Evolutionary conservation across 2,797 vertebrate species (phyloP).

Genomic region (Trematomus bernacchii): DNA sequence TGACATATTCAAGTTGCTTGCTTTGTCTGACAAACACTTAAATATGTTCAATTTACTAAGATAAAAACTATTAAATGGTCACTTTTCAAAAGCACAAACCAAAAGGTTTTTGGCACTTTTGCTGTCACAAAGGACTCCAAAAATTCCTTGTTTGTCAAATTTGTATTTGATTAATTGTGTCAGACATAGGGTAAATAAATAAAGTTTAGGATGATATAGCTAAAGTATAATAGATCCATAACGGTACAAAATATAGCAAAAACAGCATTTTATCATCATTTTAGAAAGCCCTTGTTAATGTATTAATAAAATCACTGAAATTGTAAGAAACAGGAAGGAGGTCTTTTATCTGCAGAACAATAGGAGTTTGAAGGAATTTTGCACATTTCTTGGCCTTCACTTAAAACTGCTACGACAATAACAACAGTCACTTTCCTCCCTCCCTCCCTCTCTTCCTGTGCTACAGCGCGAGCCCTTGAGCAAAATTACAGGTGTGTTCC

Average conservation of each 20-base stretch:
- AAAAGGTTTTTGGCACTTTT: neutral
- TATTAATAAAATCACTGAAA: neutral
- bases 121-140: neutral
- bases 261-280: neutral
- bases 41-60: neutral
- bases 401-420: conserved; percentile 30
- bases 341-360: neutral
- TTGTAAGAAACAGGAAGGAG: neutral
- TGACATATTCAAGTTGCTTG: neutral
- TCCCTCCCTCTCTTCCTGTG: conserved; percentile 33
- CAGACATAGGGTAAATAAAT: too few relatives aligned
- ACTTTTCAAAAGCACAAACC: neutral
- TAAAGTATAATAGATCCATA: neutral
- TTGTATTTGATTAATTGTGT: too few relatives aligned
- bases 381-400: conserved; percentile 30
- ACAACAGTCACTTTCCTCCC: conserved; percentile 28
- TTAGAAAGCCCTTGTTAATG: too few relatives aligned
- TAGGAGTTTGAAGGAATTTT: conserved; percentile 12
- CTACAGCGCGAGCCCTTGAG: conserved; percentile 51
- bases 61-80: neutral
- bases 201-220: neutral
- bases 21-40: neutral
- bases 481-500: conserved; percentile 71
- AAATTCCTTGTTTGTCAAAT: neutral
- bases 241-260: neutral